Evolutionary conservation across 2,888 invertebrate species (phyloP).

Genomic region (Saturnia pavonia): DNA sequence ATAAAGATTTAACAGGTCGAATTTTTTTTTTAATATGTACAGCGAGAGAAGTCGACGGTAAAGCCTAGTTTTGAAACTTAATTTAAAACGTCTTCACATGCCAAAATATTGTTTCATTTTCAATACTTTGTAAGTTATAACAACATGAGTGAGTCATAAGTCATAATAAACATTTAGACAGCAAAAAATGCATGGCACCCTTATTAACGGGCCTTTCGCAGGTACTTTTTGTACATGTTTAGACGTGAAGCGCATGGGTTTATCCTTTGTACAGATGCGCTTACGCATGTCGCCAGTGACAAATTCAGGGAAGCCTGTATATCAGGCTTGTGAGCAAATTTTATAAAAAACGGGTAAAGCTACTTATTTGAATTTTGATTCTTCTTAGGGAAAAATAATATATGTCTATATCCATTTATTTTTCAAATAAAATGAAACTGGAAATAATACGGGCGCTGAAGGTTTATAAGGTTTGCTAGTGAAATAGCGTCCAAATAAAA

Average conservation of each 20-base stretch:
- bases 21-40: not conserved
- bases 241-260: not conserved
- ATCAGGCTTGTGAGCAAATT: too few species aligned
- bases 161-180: not conserved
- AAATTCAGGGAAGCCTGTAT: too few species aligned
- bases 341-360: too few species aligned
- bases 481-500: too few species aligned
- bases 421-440: too few species aligned
- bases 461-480: too few species aligned
- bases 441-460: too few species aligned
- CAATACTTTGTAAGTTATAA: not conserved
- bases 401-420: too few species aligned
- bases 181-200: conserved; percentile 5
- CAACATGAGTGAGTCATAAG: not conserved
- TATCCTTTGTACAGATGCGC: not conserved
- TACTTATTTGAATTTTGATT: too few species aligned
- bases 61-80: not conserved
- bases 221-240: conserved; percentile 1
- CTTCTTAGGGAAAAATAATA: too few species aligned
- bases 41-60: not conserved
- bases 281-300: not conserved
- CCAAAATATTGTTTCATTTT: conserved; percentile 1
- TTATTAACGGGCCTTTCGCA: conserved; percentile 2
- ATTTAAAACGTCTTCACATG: not conserved
- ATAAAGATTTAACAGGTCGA: too few species aligned